Evolutionary conservation across 2,797 vertebrate genomes (phyloP).

Genomic region (Serranus cabrilla): DNA sequence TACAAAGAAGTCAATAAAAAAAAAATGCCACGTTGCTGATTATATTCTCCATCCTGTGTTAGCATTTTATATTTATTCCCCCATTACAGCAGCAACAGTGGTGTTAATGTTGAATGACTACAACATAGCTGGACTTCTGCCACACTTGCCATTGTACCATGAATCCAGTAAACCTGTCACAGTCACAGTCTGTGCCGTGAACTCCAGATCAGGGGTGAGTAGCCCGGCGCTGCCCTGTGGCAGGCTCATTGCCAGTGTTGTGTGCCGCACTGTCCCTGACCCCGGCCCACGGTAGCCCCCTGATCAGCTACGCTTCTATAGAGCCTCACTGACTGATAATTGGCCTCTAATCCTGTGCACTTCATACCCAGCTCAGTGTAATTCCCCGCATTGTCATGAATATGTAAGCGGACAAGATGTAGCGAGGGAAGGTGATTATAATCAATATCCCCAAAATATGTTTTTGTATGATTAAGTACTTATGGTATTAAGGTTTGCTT

Average conservation of each 20-base stretch:
- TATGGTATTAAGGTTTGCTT: not conserved
- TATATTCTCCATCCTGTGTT: not conserved
- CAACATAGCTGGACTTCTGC: slow-evolving; percentile 16
- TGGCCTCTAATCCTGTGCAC: slow-evolving; percentile 67
- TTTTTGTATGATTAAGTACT: not conserved
- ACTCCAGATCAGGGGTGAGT: slow-evolving; percentile 26
- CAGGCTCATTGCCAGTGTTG: slow-evolving; percentile 35
- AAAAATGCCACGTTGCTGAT: too few species aligned
- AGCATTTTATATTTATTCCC: not conserved
- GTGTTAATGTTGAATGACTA: slow-evolving; percentile 13
- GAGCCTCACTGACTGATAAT: slow-evolving; percentile 56
- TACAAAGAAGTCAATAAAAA: too few species aligned
- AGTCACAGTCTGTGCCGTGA: slow-evolving; percentile 24
- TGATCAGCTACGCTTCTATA: slow-evolving; percentile 42
- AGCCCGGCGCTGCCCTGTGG: slow-evolving; percentile 27
- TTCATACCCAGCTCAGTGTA: slow-evolving; percentile 56
- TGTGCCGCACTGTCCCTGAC: slow-evolving; percentile 67
- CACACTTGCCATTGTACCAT: slow-evolving; percentile 26
- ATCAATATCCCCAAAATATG: slow-evolving; percentile 34
- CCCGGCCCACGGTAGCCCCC: slow-evolving; percentile 33
- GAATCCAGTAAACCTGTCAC: slow-evolving; percentile 26
- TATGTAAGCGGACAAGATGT: slow-evolving; percentile 58
- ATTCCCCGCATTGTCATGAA: slow-evolving; percentile 39
- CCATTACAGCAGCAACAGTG: not conserved
- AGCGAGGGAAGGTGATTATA: slow-evolving; percentile 12